Evolutionary conservation across 2,113 vertebrate species (phyloP), one percentile per base, ranked within the genome.

Genomic region (Notothenia rossii): DNA sequence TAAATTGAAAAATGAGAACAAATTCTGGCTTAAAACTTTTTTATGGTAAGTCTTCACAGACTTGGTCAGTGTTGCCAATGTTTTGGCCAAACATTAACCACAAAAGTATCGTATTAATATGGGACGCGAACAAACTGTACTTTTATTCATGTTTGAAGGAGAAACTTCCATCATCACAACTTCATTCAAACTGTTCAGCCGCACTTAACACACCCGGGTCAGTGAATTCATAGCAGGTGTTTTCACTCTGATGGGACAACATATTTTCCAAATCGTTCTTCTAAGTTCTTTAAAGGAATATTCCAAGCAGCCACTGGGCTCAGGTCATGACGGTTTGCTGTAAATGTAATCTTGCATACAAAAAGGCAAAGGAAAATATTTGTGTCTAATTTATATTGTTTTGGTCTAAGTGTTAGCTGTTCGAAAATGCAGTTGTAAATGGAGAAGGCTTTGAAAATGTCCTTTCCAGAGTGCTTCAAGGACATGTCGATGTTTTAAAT

Each of bases 361-460:
- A 8, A 22, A 59, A 40, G 36, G 29, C 22, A 66, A 82, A 72
- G 49, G 55, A n/a, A 59, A 77, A 60, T 11, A 25, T 11, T 33
- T 54, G 17, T 55, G 55, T 72, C 74, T 61, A 36, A 48, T 71
- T 51, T 66, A 15, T 29, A 40, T 50, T 55, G 50, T 22, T 8
- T 49, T 10, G 11, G 22, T 55, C 7, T 1, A 59, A 45, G 25
- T 46, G 56, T 11, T 10, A 2, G 22, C 50, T 53, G 15, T 15
- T 20, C 18, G 36, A 12, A 53, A 45, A 25, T 25, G 15, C 10
- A 18, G n/a, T 22, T 17, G 49, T 43, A 43, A 54, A 36, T 36
- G 36, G 50, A 33, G 60, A 18, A 6, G 18, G 9, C 15, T 22
- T 10, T 10, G 7, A 48, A 48, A 59, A 60, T 1, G 17, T 25